phyloP scores from a whole-genome alignment of 2,797 vertebrate species.

The Poeciliopsis turneri region DNA sequence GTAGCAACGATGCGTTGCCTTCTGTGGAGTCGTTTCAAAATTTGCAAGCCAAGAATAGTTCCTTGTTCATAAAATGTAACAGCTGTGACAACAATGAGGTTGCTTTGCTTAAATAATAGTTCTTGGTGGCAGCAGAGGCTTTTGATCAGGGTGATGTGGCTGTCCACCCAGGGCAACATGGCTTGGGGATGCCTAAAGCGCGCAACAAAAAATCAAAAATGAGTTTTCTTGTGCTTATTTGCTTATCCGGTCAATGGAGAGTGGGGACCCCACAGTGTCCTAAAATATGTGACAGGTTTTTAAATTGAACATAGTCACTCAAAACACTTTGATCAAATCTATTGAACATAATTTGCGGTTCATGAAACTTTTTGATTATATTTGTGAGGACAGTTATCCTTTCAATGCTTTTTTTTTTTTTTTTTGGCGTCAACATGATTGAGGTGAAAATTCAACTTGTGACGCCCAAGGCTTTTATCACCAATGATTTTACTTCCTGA shows the following conservation, averaged over 20 bases:
- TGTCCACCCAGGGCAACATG: not conserved
- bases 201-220: not conserved
- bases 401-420: not conserved
- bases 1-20: not conserved
- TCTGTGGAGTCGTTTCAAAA: not conserved
- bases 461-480: not conserved
- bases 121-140: not conserved
- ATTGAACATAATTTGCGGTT: not conserved
- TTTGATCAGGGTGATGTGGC: not conserved
- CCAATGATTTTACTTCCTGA: not conserved
- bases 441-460: not conserved
- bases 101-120: not conserved
- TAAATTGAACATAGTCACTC: not conserved
- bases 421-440: not conserved
- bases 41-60: not conserved
- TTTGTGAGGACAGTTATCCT: not conserved
- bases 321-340: not conserved
- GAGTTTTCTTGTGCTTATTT: constrained; percentile 2
- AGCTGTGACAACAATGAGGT: not conserved
- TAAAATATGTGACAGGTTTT: not conserved
- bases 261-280: not conserved
- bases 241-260: not conserved
- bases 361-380: not conserved
- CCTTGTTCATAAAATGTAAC: not conserved
- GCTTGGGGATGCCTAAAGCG: not conserved